These are phyloP conservation scores for Helogale parvula DNA, from an alignment of 2,113 vertebrate genomes.

Conservation along the genomic window DNA sequence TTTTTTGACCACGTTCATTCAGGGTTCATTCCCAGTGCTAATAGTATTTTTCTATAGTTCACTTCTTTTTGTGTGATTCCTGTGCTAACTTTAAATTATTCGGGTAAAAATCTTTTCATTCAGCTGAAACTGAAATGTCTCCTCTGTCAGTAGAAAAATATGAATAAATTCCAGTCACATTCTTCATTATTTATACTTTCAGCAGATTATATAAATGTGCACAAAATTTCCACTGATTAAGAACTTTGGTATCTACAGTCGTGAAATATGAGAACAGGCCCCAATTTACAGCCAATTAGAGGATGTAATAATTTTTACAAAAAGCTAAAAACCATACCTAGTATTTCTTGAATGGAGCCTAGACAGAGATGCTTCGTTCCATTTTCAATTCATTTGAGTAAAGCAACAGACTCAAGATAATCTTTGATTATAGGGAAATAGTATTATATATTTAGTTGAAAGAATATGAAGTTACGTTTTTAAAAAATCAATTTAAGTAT, in stretches of 20 bases:
- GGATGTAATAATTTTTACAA: constrained; percentile 46
- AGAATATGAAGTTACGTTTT: background rate
- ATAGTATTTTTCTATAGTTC: constrained; percentile 45
- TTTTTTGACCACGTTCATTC: background rate
- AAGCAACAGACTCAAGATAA: background rate
- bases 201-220: constrained; percentile 55
- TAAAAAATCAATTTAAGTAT: background rate
- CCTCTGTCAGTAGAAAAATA: constrained; percentile 53
- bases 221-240: constrained; percentile 55
- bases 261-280: constrained; percentile 5
- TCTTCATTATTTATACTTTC: constrained; percentile 60
- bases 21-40: background rate
- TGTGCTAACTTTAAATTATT: constrained; percentile 58
- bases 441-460: constrained; percentile 36
- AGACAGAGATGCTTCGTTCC: background rate
- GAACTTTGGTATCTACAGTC: constrained; percentile 23
- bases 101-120: constrained; percentile 57
- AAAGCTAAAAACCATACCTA: constrained; percentile 32
- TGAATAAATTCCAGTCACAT: constrained; percentile 53
- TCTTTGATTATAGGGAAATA: background rate
- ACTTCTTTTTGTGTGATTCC: constrained; percentile 31
- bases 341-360: background rate
- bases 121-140: constrained; percentile 60
- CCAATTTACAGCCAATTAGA: constrained; percentile 58
- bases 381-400: constrained; percentile 52